Percentiles rank a stretch among this genome's conserved stretches.
Conservation (phyloP, 2,113 vertebrate genomes). For the Tenebrosternarchus preto region DNA sequence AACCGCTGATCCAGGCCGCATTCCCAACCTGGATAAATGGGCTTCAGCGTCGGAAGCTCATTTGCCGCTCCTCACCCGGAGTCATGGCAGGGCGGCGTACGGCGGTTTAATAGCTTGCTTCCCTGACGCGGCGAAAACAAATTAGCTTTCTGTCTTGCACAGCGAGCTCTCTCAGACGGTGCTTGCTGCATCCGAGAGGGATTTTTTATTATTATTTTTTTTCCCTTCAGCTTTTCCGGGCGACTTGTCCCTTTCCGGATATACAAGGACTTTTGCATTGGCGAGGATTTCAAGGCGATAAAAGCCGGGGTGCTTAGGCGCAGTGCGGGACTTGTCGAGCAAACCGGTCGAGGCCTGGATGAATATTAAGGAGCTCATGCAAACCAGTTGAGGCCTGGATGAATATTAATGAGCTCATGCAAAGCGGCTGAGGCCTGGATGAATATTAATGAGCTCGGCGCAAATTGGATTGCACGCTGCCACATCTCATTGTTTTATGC, state of each 20-base stretch:
- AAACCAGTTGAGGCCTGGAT: too few relatives aligned
- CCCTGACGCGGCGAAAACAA: conserved; percentile 1
- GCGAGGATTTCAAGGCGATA: not conserved
- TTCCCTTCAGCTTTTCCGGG: not conserved
- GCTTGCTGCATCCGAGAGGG: not conserved
- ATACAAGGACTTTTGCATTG: not conserved
- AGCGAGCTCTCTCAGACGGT: not conserved
- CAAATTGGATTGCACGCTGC: too few relatives aligned
- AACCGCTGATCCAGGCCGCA: not conserved
- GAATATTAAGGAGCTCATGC: too few relatives aligned
- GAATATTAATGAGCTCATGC: too few relatives aligned
- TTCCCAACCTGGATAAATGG: not conserved
- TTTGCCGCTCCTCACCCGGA: not conserved
- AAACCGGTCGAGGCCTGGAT: too few relatives aligned
- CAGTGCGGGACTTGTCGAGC: too few relatives aligned
- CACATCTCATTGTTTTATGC: too few relatives aligned
- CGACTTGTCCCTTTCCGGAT: too few relatives aligned
- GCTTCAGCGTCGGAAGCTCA: not conserved
- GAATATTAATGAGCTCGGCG: too few relatives aligned
- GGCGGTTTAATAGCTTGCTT: not conserved
- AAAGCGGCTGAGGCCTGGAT: too few relatives aligned
- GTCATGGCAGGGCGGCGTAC: not conserved
- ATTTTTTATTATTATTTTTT: not conserved
- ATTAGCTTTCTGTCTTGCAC: not conserved
- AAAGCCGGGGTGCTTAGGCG: not conserved